These are phyloP conservation scores for Micronycteris hirsuta DNA, from an alignment of 2,113 vertebrate genomes.

Conservation along the genomic window DNA sequence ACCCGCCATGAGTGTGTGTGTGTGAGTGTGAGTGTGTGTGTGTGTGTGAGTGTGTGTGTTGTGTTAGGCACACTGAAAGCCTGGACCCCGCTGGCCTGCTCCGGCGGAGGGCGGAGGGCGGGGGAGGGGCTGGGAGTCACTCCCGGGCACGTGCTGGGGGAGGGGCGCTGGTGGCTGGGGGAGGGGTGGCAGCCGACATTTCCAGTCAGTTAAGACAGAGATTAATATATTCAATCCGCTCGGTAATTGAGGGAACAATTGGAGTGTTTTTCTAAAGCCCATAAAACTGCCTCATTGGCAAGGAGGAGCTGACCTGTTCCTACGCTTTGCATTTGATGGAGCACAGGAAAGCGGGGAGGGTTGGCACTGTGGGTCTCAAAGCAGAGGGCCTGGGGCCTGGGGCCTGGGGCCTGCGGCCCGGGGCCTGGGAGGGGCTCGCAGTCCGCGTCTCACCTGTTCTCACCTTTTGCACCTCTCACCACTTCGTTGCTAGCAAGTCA, in stretches of 20 bases:
- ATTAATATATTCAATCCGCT: conserved; percentile 75
- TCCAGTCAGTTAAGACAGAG: conserved; percentile 69
- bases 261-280: conserved; percentile 72
- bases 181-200: conserved; percentile 45
- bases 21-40: neutral
- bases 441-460: neutral
- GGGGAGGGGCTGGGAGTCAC: neutral
- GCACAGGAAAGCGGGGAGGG: neutral
- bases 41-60: neutral
- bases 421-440: neutral
- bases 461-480: neutral
- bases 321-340: neutral
- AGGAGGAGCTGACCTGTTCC: conserved; percentile 28
- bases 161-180: conserved; percentile 2
- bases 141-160: neutral
- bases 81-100: neutral
- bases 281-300: conserved; percentile 72
- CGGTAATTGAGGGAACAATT: conserved; percentile 75
- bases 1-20: neutral
- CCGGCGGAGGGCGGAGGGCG: neutral
- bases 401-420: neutral
- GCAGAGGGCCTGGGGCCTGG: neutral
- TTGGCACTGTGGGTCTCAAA: fast-evolving
- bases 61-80: neutral
- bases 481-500: neutral